These are phyloP conservation scores for Tachysurus vachellii DNA, from an alignment of 2,113 vertebrate genomes.

Conservation along the genomic window DNA sequence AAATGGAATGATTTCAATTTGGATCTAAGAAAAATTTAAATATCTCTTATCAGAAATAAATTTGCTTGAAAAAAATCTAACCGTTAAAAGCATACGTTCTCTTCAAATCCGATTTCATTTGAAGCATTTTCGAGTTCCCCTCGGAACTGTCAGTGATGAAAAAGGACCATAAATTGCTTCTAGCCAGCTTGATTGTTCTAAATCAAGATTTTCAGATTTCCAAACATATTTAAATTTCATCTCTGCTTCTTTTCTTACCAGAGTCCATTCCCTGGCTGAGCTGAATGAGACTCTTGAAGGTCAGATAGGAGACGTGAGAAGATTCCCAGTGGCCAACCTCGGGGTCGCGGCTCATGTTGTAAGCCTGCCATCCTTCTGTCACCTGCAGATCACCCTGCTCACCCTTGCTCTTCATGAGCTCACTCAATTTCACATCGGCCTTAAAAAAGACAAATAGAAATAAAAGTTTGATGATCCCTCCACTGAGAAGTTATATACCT, in stretches of 20 bases:
- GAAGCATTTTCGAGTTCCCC: neutral
- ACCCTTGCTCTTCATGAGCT: constrained; percentile 79
- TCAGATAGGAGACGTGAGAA: constrained; percentile 84
- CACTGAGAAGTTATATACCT: neutral
- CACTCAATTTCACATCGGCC: constrained; percentile 75
- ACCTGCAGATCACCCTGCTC: constrained; percentile 82
- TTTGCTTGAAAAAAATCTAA: no score
- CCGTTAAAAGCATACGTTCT: no score
- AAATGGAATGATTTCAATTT: no score
- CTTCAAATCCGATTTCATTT: neutral
- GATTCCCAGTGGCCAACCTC: constrained; percentile 76
- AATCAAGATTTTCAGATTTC: neutral
- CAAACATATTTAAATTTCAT: neutral
- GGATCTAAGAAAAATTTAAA: no score
- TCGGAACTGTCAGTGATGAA: neutral
- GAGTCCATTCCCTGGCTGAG: constrained; percentile 75
- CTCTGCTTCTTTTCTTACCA: constrained; percentile 66
- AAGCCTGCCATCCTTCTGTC: constrained; percentile 79
- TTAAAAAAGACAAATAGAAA: constrained; percentile 49
- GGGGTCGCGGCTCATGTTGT: constrained; percentile 81
- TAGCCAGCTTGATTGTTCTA: neutral
- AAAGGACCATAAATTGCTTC: neutral
- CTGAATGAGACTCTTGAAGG: constrained; percentile 87
- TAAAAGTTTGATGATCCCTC: neutral
- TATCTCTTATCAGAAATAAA: no score